Conservation (phyloP, 2,888 invertebrate species). For the Tinea semifulvella region DNA sequence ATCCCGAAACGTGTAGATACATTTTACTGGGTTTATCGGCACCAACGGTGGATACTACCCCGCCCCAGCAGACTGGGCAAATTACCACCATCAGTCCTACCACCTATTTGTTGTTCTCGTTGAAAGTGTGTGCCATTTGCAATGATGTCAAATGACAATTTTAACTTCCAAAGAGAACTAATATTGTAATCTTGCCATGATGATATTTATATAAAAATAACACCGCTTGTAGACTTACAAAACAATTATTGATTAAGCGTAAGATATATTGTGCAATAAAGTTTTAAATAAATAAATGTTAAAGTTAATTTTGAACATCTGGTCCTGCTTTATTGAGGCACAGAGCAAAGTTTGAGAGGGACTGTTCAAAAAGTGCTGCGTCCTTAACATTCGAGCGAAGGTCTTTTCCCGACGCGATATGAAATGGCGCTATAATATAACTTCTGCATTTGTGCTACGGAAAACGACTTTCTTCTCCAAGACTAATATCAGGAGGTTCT, state of each 20-base stretch:
- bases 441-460: conserved; percentile 11
- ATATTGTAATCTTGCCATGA: no score
- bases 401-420: conserved; percentile 10
- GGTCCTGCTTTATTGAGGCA: background rate
- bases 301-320: background rate
- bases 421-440: conserved; percentile 10
- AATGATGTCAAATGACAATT: no score
- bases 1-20: no score
- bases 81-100: no score
- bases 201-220: no score
- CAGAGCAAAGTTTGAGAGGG: background rate
- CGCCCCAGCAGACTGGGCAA: no score
- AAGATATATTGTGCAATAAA: background rate
- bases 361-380: conserved; percentile 7
- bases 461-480: conserved; percentile 1
- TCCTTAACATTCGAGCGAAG: conserved; percentile 11
- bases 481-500: background rate
- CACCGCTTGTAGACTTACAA: no score
- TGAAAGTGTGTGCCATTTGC: no score
- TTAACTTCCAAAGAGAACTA: no score
- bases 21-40: no score
- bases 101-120: no score
- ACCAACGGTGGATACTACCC: no score
- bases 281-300: background rate
- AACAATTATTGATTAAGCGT: background rate